Evolutionary conservation across 23 tunicate genomes (phyloP).

Genomic region (Styela clava): DNA sequence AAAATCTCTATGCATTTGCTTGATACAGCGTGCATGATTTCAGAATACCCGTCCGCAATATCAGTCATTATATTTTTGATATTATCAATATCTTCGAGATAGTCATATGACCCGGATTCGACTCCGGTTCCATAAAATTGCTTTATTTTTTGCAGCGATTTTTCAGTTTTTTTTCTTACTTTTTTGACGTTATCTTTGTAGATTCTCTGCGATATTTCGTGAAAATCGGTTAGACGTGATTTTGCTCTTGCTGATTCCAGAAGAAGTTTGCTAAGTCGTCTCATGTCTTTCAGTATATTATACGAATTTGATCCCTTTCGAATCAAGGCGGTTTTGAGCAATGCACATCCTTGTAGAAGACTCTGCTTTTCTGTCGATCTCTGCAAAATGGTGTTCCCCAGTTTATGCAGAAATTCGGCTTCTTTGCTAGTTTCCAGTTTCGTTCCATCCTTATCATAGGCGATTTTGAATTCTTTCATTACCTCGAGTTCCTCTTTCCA

Average conservation of each 20-base stretch:
- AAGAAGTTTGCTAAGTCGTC: neutral
- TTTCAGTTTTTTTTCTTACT: neutral
- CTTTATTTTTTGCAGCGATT: neutral
- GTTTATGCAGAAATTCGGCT: neutral
- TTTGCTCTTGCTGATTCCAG: neutral
- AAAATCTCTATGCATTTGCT: constrained; percentile 33
- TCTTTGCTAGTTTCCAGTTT: neutral
- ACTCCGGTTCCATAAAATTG: too few species aligned
- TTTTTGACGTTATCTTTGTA: neutral
- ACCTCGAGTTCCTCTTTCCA: constrained; percentile 3
- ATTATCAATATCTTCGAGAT: neutral
- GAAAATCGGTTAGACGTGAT: neutral
- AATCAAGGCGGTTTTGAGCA: neutral
- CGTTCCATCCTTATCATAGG: neutral
- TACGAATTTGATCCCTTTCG: neutral
- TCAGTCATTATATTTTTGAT: constrained; percentile 2
- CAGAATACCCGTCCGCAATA: constrained; percentile 27
- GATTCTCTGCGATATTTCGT: neutral
- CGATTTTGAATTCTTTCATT: neutral
- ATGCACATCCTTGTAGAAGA: constrained; percentile 1
- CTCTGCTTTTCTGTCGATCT: constrained; percentile 15
- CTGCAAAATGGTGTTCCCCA: neutral
- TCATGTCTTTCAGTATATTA: constrained; percentile 10
- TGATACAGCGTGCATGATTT: constrained; percentile 32
- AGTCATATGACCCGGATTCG: too few species aligned